Evolutionary conservation across 2,888 invertebrate genomes (phyloP).

Genomic region (Rhimphoctona megacephalus): DNA sequence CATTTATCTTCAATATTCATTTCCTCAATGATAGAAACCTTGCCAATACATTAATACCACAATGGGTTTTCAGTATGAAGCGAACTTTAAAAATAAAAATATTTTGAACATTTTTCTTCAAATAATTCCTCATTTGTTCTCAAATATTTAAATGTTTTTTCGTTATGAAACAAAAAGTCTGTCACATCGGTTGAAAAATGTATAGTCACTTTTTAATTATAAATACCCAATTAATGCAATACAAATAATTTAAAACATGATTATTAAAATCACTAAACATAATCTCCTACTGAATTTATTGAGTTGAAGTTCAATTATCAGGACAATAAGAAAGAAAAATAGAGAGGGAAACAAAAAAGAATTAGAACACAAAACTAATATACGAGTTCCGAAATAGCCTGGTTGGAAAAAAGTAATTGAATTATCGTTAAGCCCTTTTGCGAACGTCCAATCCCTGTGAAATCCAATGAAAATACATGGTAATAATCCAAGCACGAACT

Average conservation of each 20-base stretch:
- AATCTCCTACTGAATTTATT: too few relatives aligned
- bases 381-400: not conserved
- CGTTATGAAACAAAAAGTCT: too few relatives aligned
- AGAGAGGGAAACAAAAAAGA: not conserved
- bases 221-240: not conserved
- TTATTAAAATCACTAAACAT: not conserved
- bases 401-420: constrained; percentile 2
- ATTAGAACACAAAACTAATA: not conserved
- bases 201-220: not conserved
- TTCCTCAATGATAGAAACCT: too few relatives aligned
- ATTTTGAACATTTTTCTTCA: not conserved
- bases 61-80: not conserved
- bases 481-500: constrained; percentile 43
- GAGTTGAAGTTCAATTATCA: not conserved
- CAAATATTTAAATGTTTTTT: too few relatives aligned
- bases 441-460: constrained; percentile 2
- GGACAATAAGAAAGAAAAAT: not conserved
- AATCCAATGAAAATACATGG: constrained; percentile 7
- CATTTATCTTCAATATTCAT: too few relatives aligned
- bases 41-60: not conserved
- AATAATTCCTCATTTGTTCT: not conserved
- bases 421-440: constrained; percentile 32
- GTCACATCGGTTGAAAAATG: not conserved
- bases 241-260: not conserved
- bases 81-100: not conserved